A percentile compares a stretch with the other conserved stretches of the same genome.
Conservation (phyloP, 2,888 invertebrate species). For the Helicoverpa assulta region DNA sequence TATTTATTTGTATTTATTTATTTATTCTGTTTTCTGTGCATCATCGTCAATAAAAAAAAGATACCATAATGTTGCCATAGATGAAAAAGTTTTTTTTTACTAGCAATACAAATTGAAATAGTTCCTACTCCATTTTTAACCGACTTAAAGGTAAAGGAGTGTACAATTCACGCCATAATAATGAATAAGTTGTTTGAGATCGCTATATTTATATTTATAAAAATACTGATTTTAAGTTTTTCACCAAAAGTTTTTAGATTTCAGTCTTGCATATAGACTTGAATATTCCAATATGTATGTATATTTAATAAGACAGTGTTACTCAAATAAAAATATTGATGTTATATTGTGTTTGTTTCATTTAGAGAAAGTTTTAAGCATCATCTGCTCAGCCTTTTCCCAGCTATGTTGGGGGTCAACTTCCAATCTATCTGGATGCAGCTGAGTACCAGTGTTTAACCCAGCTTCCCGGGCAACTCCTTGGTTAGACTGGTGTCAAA, state of each 20-base stretch:
- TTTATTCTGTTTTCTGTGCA: constrained; percentile 10
- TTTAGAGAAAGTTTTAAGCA: constrained; percentile 1
- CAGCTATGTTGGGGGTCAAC: too few relatives aligned
- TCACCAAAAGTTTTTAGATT: constrained; percentile 15
- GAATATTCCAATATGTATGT: constrained; percentile 58
- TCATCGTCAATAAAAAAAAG: neutral
- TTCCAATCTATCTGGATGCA: too few relatives aligned
- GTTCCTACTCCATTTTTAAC: constrained; percentile 6
- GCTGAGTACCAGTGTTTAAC: too few relatives aligned
- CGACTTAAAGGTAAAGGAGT: neutral
- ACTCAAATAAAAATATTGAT: constrained; percentile 48
- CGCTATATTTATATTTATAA: constrained; percentile 8
- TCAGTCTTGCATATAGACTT: constrained; percentile 23
- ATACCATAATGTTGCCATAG: neutral
- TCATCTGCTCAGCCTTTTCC: too few relatives aligned
- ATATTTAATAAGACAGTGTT: constrained; percentile 56
- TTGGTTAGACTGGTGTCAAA: too few relatives aligned
- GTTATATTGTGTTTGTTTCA: constrained; percentile 49
- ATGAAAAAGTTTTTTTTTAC: neutral
- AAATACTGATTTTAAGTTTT: constrained; percentile 5
- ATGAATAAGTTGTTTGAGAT: constrained; percentile 13
- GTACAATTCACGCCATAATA: neutral
- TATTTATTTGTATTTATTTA: constrained; percentile 12
- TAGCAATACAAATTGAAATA: neutral
- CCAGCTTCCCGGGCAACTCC: too few relatives aligned